Evolutionary conservation across 2,113 vertebrate species (phyloP), one percentile per base, ranked within the genome.

Genomic region (Melanerpes formicivorus): DNA sequence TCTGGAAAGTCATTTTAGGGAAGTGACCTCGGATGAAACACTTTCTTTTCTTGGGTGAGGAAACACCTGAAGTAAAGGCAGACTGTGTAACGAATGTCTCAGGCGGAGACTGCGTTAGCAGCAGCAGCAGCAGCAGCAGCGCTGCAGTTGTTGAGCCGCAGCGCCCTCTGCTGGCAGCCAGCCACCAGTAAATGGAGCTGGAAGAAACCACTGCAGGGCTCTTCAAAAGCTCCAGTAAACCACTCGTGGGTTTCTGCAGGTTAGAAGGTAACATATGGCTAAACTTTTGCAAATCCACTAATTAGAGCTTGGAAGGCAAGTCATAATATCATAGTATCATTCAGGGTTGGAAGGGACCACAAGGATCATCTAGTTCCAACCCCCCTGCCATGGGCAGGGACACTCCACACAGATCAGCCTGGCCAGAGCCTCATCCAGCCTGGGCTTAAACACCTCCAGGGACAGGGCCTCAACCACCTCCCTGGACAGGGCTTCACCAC

Each of bases 111-210:
- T 7, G 40, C 4, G 13, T 6, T 14, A 8, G 42, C 42, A 42
- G 42, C 42, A 11, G 42, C 42, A 42, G 42, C 11, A 16, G 58
- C 8, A 77, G 80, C 66, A 54, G 76, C 58, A 56, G 2, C 27
- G 77, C 76, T 67, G 83, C 37, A 87, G 93, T 62, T 59, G 14
- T 48, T 95, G 50, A 87, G 60, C 91, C 81, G 82, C 42, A 90
- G 86, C 59, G 83, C 97, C 97, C 97, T 97, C 98, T 97, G 90
- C 95, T 97, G 97, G 66, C 75, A 83, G 6, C 16, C 2, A 7
- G 0, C 10, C 18, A 18, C 21, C 1, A 40, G 7, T 9, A 50
- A 79, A 73, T 1, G 1, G 15, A 59, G 52, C 26, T 18, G 62
- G 13, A 80, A 70, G 23, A 50, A 46, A 85, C 42, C 13, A 23